Evolutionary conservation across 2,797 vertebrate genomes (phyloP), one percentile per base, ranked within the genome.

Genomic region (Eospalax fontanierii): DNA sequence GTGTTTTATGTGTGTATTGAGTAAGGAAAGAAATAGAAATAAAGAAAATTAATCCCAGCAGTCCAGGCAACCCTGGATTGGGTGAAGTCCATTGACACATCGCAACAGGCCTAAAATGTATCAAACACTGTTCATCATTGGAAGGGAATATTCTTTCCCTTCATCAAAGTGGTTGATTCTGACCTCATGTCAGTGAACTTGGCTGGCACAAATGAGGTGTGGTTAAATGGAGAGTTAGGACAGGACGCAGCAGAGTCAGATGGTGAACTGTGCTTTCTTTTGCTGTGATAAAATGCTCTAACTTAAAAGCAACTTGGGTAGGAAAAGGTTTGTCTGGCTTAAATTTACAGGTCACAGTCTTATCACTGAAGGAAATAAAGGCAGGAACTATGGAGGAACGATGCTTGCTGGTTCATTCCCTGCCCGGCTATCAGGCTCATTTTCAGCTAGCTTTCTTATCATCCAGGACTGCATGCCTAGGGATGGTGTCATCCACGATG

Each of bases 71-170:
- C 14, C 54, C 10, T 38, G 22, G 19, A 33, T 46, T 89, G 54
- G 24, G 19, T n/a, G 12, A 94, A 92, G 22, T 71, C 35, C 66
- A 61, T 43, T 38, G 57, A 81, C n/a, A 85, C n/a, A 85, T 40
- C 85, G 22, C 38, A 70, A 8, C 59, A 43, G 70, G 19, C 19
- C 35, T 33, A 40, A 74, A 35, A 43, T 6, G 79, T 61, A 76
- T 75, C 21, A 74, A 38, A 15, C 16, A 65, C 18, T 88, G 68
- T 71, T 38, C 38, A 73, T 71, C 24, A 35, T 43, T n/a, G 90
- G 71, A 89, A 92, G 28, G 1, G 18, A 11, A 15, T 46, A 26
- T 28, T 12, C 88, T 66, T 68, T 57, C 74, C 35, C 11, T 43
- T 59, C 19, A 57, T 66, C 9, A 57, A 66, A 14, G n/a, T 6